Conservation (phyloP, 1,140 invertebrate genomes). For the Ceratitis capitata region DNA sequence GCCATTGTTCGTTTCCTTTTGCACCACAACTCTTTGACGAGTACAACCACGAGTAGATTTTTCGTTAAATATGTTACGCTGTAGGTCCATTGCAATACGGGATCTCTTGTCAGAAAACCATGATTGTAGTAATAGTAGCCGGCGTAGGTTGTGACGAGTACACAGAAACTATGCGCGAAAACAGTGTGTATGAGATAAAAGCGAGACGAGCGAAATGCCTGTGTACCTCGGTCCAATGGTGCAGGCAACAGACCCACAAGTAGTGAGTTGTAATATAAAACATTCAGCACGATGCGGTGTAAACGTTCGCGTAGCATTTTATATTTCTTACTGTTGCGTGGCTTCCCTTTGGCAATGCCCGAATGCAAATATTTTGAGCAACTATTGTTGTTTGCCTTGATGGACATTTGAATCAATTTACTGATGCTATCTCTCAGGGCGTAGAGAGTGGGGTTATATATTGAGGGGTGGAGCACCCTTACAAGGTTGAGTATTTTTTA, state of each 20-base stretch:
- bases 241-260: background rate
- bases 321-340: background rate
- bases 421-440: background rate
- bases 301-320: slow-evolving; percentile 16
- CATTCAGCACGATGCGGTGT: background rate
- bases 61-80: background rate
- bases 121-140: background rate
- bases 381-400: background rate
- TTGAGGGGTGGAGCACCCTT: too few relatives aligned
- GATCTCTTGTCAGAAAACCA: background rate
- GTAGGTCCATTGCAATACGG: background rate
- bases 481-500: too few relatives aligned
- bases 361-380: background rate
- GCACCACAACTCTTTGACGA: background rate
- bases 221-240: background rate
- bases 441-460: background rate
- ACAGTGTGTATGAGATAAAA: background rate
- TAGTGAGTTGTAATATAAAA: background rate
- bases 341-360: background rate
- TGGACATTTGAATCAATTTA: background rate
- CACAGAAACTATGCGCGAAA: background rate
- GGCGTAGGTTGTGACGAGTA: background rate
- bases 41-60: background rate
- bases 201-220: background rate
- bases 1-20: background rate